Evolutionary conservation across 2,888 invertebrate genomes (phyloP).

Genomic region (Caenorhabditis auriculariae): DNA sequence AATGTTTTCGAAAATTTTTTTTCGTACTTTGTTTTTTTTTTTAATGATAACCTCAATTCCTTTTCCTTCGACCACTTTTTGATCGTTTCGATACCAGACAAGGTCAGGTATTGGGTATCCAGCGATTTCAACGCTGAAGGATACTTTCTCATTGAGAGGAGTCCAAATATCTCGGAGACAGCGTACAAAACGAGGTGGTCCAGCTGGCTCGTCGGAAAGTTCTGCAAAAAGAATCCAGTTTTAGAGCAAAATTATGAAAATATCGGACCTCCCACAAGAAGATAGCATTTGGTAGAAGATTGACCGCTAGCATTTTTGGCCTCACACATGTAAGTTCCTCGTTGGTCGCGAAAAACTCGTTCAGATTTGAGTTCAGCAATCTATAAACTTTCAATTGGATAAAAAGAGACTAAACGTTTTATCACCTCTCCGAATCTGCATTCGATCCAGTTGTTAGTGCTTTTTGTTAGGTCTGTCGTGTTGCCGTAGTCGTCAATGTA

Average conservation of each 20-base stretch:
- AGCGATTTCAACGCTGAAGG: conserved; percentile 51
- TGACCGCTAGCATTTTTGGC: conserved; percentile 53
- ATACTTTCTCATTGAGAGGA: conserved; percentile 43
- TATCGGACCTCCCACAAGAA: conserved; percentile 42
- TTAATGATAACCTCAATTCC: conserved; percentile 30
- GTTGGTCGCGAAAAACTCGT: conserved; percentile 40
- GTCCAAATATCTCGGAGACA: conserved; percentile 58
- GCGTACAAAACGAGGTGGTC: conserved; percentile 54
- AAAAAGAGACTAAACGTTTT: background rate
- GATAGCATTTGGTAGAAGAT: conserved; percentile 45
- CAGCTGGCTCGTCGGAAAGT: conserved; percentile 44
- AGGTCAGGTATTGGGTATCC: conserved; percentile 57
- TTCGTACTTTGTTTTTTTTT: no score
- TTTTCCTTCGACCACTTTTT: conserved; percentile 41
- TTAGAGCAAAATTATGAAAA: no score
- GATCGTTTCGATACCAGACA: conserved; percentile 55
- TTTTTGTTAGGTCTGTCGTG: conserved; percentile 27
- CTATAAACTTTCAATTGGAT: conserved; percentile 4
- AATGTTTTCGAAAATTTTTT: no score
- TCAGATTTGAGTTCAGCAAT: conserved; percentile 43
- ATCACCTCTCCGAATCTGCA: conserved; percentile 40
- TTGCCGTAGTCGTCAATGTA: conserved; percentile 46
- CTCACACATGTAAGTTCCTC: conserved; percentile 52
- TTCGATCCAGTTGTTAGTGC: conserved; percentile 45
- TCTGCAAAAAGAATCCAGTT: no score